phyloP scores from a whole-genome alignment of 2,797 vertebrate species.

The Phrynocephalus forsythii region DNA sequence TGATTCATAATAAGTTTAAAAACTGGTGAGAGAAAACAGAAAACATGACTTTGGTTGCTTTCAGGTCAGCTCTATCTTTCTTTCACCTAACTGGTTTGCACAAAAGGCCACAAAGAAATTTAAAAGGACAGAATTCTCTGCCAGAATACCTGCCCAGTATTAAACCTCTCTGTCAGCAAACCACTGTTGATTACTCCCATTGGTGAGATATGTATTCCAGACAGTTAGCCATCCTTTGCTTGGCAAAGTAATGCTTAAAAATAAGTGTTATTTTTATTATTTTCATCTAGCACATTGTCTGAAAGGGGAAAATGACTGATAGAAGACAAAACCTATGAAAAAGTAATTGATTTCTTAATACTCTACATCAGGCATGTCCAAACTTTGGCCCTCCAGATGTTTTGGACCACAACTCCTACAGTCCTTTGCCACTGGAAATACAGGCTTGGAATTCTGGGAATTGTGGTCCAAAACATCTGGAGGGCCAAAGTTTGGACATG shows the following conservation, averaged over 20 bases:
- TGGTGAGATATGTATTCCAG: not conserved
- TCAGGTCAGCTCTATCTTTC: constrained; percentile 4
- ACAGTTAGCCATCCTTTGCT: not conserved
- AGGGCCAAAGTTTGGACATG: no score
- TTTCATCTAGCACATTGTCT: not conserved
- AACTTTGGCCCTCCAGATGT: no score
- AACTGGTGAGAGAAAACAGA: not conserved
- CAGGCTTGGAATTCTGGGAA: no score
- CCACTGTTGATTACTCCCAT: not conserved
- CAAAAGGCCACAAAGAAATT: constrained; percentile 32
- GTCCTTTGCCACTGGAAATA: no score
- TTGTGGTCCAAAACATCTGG: no score
- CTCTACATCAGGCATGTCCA: no score
- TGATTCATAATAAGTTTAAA: fast-evolving
- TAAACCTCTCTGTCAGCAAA: not conserved
- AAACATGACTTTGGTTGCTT: not conserved
- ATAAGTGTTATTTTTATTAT: not conserved
- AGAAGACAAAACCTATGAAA: not conserved
- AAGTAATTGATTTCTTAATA: not conserved
- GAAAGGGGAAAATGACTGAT: not conserved
- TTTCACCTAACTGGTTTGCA: not conserved
- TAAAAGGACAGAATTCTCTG: not conserved
- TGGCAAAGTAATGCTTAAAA: not conserved
- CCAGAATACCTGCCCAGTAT: not conserved
- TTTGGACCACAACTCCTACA: no score